Conservation (phyloP, 1,140 invertebrate species). For the Drosophila hydei region DNA sequence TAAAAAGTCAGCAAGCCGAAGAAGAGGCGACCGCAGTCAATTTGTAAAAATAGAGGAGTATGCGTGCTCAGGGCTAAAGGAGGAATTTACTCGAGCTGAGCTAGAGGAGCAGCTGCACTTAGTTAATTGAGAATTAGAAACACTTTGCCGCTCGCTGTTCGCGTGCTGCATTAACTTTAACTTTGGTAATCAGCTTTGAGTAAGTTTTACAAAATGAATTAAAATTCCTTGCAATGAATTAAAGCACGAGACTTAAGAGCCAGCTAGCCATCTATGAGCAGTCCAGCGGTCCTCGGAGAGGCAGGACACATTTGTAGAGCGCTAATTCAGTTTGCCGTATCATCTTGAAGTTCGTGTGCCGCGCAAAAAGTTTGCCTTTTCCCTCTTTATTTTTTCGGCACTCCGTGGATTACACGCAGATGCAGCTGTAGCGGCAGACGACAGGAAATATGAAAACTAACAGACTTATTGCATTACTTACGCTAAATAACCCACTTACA, state of each 20-base stretch:
- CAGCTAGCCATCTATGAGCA: no score
- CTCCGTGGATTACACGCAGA: conserved; percentile 57
- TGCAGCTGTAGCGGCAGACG: conserved; percentile 40
- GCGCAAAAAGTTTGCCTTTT: conserved; percentile 16
- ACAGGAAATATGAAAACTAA: conserved; percentile 71
- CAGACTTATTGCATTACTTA: conserved; percentile 82
- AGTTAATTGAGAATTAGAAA: conserved; percentile 50
- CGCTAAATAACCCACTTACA: conserved; percentile 80
- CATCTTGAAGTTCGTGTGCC: conserved; percentile 49
- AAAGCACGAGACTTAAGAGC: conserved; percentile 26
- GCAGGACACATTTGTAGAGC: conserved; percentile 36
- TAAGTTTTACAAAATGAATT: conserved; percentile 42
- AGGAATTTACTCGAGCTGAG: conserved; percentile 5
- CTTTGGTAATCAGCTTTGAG: conserved; percentile 32
- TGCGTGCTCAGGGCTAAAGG: not conserved
- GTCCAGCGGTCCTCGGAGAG: not conserved
- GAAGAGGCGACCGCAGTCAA: not conserved
- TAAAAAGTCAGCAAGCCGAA: not conserved
- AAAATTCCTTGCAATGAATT: conserved; percentile 40
- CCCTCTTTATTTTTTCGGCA: conserved; percentile 18
- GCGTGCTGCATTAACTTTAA: conserved; percentile 41
- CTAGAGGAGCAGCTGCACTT: conserved; percentile 39
- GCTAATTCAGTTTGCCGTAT: conserved; percentile 69
- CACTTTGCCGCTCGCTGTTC: conserved; percentile 8
- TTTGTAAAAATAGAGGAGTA: not conserved